Evolutionary conservation across 2,888 invertebrate genomes (phyloP).

Genomic region (Capitulum mitella): DNA sequence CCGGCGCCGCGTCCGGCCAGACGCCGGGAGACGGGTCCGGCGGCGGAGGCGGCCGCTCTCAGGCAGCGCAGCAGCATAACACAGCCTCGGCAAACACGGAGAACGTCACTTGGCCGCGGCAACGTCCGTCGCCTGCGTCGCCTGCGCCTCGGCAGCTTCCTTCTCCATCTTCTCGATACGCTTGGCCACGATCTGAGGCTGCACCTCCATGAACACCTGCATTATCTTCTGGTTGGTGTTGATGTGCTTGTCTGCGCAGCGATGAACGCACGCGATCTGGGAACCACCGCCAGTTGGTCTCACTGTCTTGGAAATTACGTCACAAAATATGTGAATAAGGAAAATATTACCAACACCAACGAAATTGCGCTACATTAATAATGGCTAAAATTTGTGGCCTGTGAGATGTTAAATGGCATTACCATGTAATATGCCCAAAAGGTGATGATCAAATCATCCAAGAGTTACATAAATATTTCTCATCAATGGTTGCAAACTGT

Average conservation of each 20-base stretch:
- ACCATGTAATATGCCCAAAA: too few relatives aligned
- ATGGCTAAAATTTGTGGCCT: too few relatives aligned
- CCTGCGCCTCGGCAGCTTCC: conserved; percentile 25
- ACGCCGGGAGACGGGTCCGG: background rate
- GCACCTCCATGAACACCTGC: conserved; percentile 54
- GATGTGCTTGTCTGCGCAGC: conserved; percentile 54
- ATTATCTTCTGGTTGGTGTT: conserved; percentile 55
- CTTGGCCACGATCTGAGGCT: conserved; percentile 50
- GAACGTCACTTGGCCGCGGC: too few relatives aligned
- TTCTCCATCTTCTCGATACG: conserved; percentile 33
- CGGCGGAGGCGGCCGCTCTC: background rate
- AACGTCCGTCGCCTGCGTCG: background rate
- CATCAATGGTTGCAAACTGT: too few relatives aligned
- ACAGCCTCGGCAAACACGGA: background rate
- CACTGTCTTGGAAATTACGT: too few relatives aligned
- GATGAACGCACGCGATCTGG: conserved; percentile 51
- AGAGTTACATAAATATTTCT: too few relatives aligned
- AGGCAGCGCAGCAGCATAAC: background rate
- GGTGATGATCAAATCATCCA: too few relatives aligned
- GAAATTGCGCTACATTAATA: too few relatives aligned
- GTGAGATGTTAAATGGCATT: too few relatives aligned
- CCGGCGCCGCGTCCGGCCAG: background rate
- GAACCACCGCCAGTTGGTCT: conserved; percentile 39
- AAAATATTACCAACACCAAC: too few relatives aligned
- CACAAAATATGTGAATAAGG: too few relatives aligned